These are phyloP conservation scores for Hartigia nigra DNA, from an alignment of 2,888 invertebrate species.

Conservation along the genomic window DNA sequence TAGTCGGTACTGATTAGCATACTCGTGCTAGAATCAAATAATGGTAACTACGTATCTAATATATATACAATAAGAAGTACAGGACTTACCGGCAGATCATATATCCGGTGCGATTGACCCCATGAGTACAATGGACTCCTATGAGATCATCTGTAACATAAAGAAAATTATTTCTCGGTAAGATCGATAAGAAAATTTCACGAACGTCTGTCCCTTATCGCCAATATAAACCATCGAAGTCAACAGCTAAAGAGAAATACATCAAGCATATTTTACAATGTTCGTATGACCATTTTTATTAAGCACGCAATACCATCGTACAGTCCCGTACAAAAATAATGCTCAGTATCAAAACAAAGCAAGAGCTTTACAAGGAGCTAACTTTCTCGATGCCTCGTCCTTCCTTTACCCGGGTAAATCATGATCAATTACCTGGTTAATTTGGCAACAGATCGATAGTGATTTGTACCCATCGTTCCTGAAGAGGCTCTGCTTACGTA, in stretches of 20 bases:
- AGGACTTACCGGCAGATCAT: slow-evolving; percentile 76
- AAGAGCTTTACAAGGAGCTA: neutral
- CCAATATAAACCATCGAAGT: neutral
- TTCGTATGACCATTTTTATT: neutral
- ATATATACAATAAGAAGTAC: neutral
- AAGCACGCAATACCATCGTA: neutral
- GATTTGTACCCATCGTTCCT: slow-evolving; percentile 21
- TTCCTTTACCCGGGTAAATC: neutral
- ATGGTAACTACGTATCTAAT: neutral
- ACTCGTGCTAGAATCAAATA: slow-evolving; percentile 7
- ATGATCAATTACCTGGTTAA: slow-evolving; percentile 24
- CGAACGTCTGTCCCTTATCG: neutral
- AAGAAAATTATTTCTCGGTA: slow-evolving; percentile 34
- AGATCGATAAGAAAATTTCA: neutral
- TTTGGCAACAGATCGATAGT: slow-evolving; percentile 26
- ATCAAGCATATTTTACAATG: neutral
- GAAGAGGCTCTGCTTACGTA: neutral
- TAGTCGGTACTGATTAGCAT: slow-evolving; percentile 17
- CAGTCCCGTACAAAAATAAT: neutral
- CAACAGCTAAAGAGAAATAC: neutral
- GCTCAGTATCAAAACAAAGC: neutral
- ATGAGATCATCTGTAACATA: slow-evolving; percentile 74
- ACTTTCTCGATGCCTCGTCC: slow-evolving; percentile 6
- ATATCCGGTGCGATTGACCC: slow-evolving; percentile 83
- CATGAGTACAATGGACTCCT: slow-evolving; percentile 87